Conservation (phyloP, 2,113 vertebrate species). For the Cryptotis parvus region DNA sequence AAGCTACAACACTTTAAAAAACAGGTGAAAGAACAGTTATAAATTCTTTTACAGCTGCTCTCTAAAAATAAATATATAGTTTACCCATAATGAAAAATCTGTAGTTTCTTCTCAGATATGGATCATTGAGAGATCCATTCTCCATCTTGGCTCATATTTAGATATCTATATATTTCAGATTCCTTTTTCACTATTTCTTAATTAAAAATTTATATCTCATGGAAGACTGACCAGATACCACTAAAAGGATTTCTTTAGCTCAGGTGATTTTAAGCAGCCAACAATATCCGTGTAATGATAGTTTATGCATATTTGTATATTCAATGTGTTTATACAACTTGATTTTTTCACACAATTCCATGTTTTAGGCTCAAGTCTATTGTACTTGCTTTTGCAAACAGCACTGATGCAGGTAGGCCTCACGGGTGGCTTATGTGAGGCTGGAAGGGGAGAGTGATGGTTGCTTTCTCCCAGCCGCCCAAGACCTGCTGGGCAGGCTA, state of each 20-base stretch:
- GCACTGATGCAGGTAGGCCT: too few relatives aligned
- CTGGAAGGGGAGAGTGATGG: too few relatives aligned
- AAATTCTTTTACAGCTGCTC: conserved; percentile 36
- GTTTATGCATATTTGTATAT: background rate
- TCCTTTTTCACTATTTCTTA: conserved; percentile 40
- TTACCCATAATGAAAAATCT: conserved; percentile 14
- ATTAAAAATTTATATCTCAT: conserved; percentile 18
- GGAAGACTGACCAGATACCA: background rate
- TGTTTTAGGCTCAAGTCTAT: conserved; percentile 34
- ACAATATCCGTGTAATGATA: conserved; percentile 39
- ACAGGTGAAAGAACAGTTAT: background rate
- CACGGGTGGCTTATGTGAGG: too few relatives aligned
- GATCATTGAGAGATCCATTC: background rate
- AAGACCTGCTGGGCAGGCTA: too few relatives aligned
- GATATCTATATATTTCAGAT: background rate
- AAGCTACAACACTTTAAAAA: background rate
- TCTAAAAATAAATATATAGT: conserved; percentile 17
- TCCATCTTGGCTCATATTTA: conserved; percentile 10
- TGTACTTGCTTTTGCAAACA: conserved; percentile 59
- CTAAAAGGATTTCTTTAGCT: background rate
- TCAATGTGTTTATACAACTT: conserved; percentile 52
- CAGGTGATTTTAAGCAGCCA: background rate
- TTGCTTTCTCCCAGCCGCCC: too few relatives aligned
- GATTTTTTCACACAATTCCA: background rate
- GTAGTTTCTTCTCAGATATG: conserved; percentile 34